Evolutionary conservation across 2,888 invertebrate species (phyloP).

Genomic region (Eupithecia exiguata): DNA sequence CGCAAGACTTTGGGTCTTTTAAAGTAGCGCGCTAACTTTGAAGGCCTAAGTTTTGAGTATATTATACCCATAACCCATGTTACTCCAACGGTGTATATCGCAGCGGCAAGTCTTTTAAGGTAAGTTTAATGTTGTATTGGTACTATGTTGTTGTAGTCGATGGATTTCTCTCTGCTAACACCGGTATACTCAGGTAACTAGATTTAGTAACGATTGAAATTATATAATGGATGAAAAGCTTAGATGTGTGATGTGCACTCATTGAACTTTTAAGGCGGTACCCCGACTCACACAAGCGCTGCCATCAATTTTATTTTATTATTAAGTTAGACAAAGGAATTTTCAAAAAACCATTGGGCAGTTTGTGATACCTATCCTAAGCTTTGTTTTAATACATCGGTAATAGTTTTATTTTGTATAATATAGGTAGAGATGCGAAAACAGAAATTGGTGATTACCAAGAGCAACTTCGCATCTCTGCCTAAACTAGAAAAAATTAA

Average conservation of each 20-base stretch:
- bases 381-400: too few species aligned
- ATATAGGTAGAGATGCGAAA: too few species aligned
- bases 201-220: background rate
- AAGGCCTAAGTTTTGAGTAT: background rate
- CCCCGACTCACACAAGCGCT: too few species aligned
- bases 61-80: background rate
- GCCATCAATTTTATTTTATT: too few species aligned
- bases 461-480: too few species aligned
- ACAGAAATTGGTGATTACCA: too few species aligned
- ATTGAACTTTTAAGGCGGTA: background rate
- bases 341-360: too few species aligned
- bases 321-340: too few species aligned
- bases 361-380: too few species aligned
- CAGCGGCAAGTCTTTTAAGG: background rate
- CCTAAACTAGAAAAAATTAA: too few species aligned
- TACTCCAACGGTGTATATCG: background rate
- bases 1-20: background rate
- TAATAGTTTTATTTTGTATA: too few species aligned
- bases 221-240: background rate
- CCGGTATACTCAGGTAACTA: background rate
- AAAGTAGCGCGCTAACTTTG: background rate
- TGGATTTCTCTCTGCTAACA: background rate
- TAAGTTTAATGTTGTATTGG: background rate
- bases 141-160: background rate
- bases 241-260: background rate